Evolutionary conservation across 1,140 invertebrate genomes (phyloP), one percentile per base, ranked within the genome.

Genomic region (Drosophila willistoni): DNA sequence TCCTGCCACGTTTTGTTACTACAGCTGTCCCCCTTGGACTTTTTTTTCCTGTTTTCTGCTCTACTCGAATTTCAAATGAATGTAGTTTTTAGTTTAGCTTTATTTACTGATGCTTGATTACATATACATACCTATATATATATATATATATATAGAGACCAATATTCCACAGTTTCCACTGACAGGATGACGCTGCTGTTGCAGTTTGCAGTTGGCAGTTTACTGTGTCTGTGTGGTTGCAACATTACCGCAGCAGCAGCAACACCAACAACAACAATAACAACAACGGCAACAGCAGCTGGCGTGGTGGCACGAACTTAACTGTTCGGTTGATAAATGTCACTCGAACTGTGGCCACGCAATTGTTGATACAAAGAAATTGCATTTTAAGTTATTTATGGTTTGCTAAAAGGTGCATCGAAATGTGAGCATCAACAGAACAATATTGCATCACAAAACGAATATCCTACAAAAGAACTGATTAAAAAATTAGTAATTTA

Each of bases 301-400:
- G 61, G 14, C 17, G 14, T 59, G 17, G 56, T 36, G 14, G 33
- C 44, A 51, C 3, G 17, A 51, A 51, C 44, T 51, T 51, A 59
- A 39, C 56, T 59, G 29, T 54, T 64, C 14, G 59, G 66, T 70
- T 69, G 73, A 60, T 71, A 69, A 64, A 77, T 77, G 73, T 70
- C 73, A 44, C 25, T 39, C 51, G 44, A 29, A 39, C 36, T 64
- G 34, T 60, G 36, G 54, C 39, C 34, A 39, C 73, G 17, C 33
- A 59, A 59, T 33, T 55, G 61, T 60, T 39, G 57, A 39, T 39
- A 36, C 54, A 75, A 63, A 59, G 64, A 54, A 64, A 77, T 77
- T 57, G 54, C 66, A 44, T 75, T 75, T 68, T 47, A 69, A 41
- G 68, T 34, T 17, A 67, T 56, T 10, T 51, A 51, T 22, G 44